Evolutionary conservation across 1,140 invertebrate species (phyloP), one percentile per base, ranked within the genome.

Genomic region (Drosophila busckii): DNA sequence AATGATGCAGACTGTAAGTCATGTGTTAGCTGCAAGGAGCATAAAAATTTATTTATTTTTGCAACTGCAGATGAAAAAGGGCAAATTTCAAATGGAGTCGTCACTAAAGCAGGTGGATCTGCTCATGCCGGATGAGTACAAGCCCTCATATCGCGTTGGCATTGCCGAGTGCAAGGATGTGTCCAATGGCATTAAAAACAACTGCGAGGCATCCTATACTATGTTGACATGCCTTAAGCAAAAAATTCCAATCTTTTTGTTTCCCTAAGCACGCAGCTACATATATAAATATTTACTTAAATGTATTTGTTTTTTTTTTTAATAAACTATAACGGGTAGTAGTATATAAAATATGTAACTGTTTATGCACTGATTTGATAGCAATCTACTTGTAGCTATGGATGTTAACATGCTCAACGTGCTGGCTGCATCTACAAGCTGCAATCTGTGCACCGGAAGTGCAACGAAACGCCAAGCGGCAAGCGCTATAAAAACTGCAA

Each of bases 1-100:
- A 38, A 85, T 86, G 84, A 86, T 86, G 84, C 84, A 86, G 45
- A 54, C 84, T 52, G 84, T 86, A 32, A 41, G 41, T 45, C 5
- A 12, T 5, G 10, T 1, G 3, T 0, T 7, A 28, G 6, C n/a
- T n/a, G 9, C 1, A 1, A 3, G 3, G 9, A 23, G 9, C 13
- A 31, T 17, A 19, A 3, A n/a, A 28, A 1, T 48, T 4, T 4
- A n/a, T 4, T 6, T 17, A 3, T 20, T 23, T 20, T 26, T 9
- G 26, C 1, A 2, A 9, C 16, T 25, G 5, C 23, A 86, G 84
- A 85, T 86, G 35, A 86, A 86, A 29, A 86, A 86, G 56, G 84
- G 84, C 6, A 86, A 86, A 37, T 80, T 86, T 28, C 56, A 70
- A 17, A 25, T 80, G 50, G 84, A 86, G 2, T 32, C 75, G 1